Conservation (phyloP, 2,797 vertebrate genomes). For the Sphenodon punctatus region DNA sequence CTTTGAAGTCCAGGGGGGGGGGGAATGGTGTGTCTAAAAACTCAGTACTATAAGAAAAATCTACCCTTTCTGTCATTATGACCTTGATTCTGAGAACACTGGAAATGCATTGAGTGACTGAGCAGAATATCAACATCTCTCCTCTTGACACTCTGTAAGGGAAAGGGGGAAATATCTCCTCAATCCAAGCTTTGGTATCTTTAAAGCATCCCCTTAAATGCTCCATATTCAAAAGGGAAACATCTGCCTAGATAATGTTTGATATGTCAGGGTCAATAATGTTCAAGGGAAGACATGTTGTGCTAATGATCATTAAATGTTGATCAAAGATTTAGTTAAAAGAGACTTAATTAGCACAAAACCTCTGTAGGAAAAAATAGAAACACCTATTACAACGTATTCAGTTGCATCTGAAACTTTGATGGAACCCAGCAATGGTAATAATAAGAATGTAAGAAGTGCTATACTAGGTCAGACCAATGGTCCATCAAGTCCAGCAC, state of each 20-base stretch:
- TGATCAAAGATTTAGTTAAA: not conserved
- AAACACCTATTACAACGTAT: not conserved
- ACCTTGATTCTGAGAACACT: slow-evolving; percentile 11
- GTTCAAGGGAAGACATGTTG: not conserved
- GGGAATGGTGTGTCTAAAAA: no score
- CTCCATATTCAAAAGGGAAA: not conserved
- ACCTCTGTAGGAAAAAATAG: not conserved
- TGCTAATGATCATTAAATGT: not conserved
- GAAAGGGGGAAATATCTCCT: not conserved
- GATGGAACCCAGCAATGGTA: not conserved
- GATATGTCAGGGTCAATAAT: not conserved
- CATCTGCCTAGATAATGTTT: not conserved
- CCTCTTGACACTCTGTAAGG: not conserved
- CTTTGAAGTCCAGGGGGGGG: no score
- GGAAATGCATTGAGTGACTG: slow-evolving; percentile 1
- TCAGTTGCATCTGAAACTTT: not conserved
- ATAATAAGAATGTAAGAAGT: no score
- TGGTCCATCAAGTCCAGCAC: no score
- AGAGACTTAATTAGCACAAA: not conserved
- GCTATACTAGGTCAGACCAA: no score
- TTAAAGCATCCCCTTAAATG: not conserved
- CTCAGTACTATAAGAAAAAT: slow-evolving; percentile 36
- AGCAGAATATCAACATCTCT: not conserved
- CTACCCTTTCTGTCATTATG: not conserved
- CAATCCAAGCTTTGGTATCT: not conserved